A percentile compares a stretch with the other conserved stretches of the same genome.
These are phyloP conservation scores for Cotesia glomerata DNA, from an alignment of 1,140 invertebrate species.

Conservation along the genomic window DNA sequence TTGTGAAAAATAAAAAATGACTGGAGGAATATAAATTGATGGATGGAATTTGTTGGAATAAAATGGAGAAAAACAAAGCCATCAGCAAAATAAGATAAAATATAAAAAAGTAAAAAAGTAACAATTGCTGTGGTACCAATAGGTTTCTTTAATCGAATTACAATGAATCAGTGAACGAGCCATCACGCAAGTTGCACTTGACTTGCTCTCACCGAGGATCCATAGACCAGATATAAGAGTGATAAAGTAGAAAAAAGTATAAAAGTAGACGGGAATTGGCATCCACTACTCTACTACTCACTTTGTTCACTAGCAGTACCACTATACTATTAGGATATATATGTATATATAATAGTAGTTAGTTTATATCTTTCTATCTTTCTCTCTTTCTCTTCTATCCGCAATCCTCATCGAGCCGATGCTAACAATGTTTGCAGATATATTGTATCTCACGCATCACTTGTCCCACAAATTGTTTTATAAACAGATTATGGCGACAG, in stretches of 20 bases:
- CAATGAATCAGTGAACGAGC: conserved; percentile 26
- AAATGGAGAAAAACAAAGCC: background rate
- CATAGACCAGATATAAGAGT: background rate
- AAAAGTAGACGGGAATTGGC: conserved; percentile 7
- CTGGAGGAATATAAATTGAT: too few species aligned
- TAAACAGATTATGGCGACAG: conserved; percentile 65
- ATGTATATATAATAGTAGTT: too few species aligned
- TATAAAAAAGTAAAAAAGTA: background rate
- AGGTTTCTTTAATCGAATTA: conserved; percentile 26
- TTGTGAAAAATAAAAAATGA: too few species aligned
- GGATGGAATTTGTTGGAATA: background rate
- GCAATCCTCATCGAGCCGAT: conserved; percentile 63
- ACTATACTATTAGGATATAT: too few species aligned
- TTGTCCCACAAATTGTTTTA: conserved; percentile 65
- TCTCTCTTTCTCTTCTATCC: conserved; percentile 42
- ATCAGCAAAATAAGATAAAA: background rate
- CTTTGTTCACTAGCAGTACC: conserved; percentile 17
- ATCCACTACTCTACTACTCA: conserved; percentile 10
- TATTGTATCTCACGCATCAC: conserved; percentile 66
- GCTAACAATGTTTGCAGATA: conserved; percentile 66
- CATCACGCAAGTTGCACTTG: conserved; percentile 14
- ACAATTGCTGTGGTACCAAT: background rate
- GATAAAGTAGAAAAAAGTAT: too few species aligned
- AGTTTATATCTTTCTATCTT: background rate
- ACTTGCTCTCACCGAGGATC: background rate